phyloP scores from a whole-genome alignment of 2,888 invertebrate species.

The Leucophenga maculata region DNA sequence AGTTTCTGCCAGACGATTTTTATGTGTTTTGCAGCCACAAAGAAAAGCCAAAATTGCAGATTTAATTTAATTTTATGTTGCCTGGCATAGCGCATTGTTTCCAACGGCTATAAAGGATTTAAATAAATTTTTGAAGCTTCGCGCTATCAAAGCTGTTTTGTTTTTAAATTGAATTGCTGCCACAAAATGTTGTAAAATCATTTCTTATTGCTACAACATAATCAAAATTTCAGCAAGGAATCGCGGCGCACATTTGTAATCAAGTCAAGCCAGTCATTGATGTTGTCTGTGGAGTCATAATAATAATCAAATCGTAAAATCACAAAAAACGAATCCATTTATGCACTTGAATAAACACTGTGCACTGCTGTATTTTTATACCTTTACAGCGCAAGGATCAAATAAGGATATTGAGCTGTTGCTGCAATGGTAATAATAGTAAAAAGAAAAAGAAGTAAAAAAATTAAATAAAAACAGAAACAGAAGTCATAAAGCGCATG shows the following conservation, averaged over 20 bases:
- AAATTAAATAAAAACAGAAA: neutral
- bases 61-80: slow-evolving; percentile 69
- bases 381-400: slow-evolving; percentile 36
- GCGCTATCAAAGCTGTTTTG: neutral
- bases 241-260: slow-evolving; percentile 56
- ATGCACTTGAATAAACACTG: slow-evolving; percentile 60
- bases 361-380: slow-evolving; percentile 3
- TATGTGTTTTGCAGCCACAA: slow-evolving; percentile 60
- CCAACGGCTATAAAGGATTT: neutral
- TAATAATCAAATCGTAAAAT: slow-evolving; percentile 69
- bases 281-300: slow-evolving; percentile 50
- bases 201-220: slow-evolving; percentile 17
- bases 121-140: neutral
- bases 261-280: slow-evolving; percentile 55
- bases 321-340: slow-evolving; percentile 62
- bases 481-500: slow-evolving; percentile 13
- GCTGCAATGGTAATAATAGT: slow-evolving; percentile 46
- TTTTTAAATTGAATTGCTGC: neutral
- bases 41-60: slow-evolving; percentile 65
- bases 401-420: slow-evolving; percentile 30
- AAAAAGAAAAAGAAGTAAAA: slow-evolving; percentile 40
- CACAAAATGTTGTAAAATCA: too few species aligned
- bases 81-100: slow-evolving; percentile 22
- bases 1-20: slow-evolving; percentile 68
- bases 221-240: slow-evolving; percentile 13